Conservation (phyloP, 1,140 invertebrate genomes). For the Ceratina calcarata region DNA sequence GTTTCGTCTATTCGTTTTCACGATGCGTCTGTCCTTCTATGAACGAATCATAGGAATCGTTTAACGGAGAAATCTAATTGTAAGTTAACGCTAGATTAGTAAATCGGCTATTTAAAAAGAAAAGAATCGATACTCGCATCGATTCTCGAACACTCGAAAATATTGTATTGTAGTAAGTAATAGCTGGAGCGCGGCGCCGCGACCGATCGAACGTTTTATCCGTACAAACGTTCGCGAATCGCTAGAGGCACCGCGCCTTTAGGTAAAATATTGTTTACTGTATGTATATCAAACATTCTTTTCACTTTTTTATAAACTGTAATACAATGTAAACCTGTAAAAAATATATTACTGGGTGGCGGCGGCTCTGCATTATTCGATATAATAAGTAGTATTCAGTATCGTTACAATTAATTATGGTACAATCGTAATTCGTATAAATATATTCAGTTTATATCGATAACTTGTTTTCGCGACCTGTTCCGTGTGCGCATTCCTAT, state of each 20-base stretch:
- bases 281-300: constrained; percentile 78
- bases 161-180: constrained; percentile 62
- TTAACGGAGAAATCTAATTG: too few species aligned
- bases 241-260: constrained; percentile 53
- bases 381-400: constrained; percentile 79
- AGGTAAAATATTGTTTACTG: constrained; percentile 75
- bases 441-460: constrained; percentile 79
- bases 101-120: neutral
- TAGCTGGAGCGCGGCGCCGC: constrained; percentile 67
- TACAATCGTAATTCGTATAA: constrained; percentile 80
- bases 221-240: too few species aligned
- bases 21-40: too few species aligned
- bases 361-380: constrained; percentile 77
- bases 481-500: constrained; percentile 65
- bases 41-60: too few species aligned
- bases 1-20: too few species aligned
- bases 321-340: constrained; percentile 82
- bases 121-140: constrained; percentile 22
- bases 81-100: too few species aligned
- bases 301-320: constrained; percentile 77
- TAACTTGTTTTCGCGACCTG: constrained; percentile 35
- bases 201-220: constrained; percentile 47
- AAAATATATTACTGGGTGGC: constrained; percentile 80
- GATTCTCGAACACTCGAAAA: constrained; percentile 70
- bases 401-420: constrained; percentile 79